A percentile compares a stretch with the other conserved stretches of the same genome.
Evolutionary conservation across 1,140 invertebrate genomes (phyloP).

Genomic region (Nautilus pompilius): DNA sequence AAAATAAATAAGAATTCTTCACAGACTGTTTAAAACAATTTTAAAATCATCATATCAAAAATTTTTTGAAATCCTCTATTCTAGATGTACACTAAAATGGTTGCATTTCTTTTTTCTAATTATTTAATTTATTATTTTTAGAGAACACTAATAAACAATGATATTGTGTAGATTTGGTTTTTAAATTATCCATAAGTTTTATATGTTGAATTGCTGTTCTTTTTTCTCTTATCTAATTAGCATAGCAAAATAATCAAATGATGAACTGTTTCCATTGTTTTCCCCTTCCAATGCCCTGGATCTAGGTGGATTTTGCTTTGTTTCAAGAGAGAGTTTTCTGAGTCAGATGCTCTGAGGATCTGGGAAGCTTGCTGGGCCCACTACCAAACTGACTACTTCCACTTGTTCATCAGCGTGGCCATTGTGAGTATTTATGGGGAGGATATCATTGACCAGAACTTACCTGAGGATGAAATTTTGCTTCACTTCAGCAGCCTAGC

Average conservation of each 20-base stretch:
- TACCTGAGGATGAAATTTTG: slow-evolving; percentile 89
- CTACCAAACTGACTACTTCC: slow-evolving; percentile 89
- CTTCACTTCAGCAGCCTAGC: slow-evolving; percentile 90
- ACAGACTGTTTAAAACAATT: no score
- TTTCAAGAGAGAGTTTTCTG: slow-evolving; percentile 76
- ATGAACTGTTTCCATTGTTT: not conserved
- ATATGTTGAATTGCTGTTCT: not conserved
- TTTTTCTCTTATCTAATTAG: not conserved
- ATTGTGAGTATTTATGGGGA: slow-evolving; percentile 89
- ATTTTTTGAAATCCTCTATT: no score
- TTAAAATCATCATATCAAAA: no score
- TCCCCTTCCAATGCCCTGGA: slow-evolving; percentile 4
- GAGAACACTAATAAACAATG: not conserved
- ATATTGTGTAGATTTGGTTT: not conserved
- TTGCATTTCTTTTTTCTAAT: no score
- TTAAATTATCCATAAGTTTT: not conserved
- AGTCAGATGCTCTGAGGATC: slow-evolving; percentile 79
- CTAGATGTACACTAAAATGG: no score
- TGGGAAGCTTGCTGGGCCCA: slow-evolving; percentile 95
- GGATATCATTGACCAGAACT: slow-evolving; percentile 79
- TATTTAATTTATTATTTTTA: not conserved
- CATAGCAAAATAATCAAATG: not conserved
- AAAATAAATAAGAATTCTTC: no score
- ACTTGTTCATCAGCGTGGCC: slow-evolving; percentile 84
- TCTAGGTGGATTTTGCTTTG: slow-evolving; percentile 92